Conservation (phyloP, 2,113 vertebrate species). For the Hippocampus barbouri region DNA sequence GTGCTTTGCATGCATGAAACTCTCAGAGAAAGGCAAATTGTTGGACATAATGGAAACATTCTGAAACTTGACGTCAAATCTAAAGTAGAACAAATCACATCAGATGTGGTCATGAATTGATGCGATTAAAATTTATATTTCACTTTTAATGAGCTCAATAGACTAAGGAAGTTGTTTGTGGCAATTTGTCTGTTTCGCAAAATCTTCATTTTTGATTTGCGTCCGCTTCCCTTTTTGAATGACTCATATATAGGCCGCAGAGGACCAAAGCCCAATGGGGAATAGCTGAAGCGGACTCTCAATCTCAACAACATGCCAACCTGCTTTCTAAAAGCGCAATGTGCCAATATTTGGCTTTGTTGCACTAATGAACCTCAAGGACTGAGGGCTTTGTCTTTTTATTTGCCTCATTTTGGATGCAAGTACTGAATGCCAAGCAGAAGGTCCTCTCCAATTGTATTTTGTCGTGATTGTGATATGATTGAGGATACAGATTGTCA, state of each 20-base stretch:
- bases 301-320: slow-evolving; percentile 32
- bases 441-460: slow-evolving; percentile 24
- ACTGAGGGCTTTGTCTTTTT: slow-evolving; percentile 51
- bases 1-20: slow-evolving; percentile 22
- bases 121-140: neutral
- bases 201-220: slow-evolving; percentile 65
- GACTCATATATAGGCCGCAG: slow-evolving; percentile 55
- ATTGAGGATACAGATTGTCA: slow-evolving; percentile 25
- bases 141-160: slow-evolving; percentile 2
- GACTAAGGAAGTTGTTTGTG: slow-evolving; percentile 59
- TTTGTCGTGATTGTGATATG: slow-evolving; percentile 30
- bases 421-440: slow-evolving; percentile 20
- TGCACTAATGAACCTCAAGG: slow-evolving; percentile 31
- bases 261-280: slow-evolving; percentile 57
- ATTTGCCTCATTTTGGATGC: slow-evolving; percentile 45
- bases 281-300: slow-evolving; percentile 41
- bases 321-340: slow-evolving; percentile 30
- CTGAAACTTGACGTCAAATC: slow-evolving; percentile 9
- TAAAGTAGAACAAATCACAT: slow-evolving; percentile 11
- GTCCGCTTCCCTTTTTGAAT: slow-evolving; percentile 56
- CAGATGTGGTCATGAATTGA: slow-evolving; percentile 6
- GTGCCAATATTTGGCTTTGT: slow-evolving; percentile 46
- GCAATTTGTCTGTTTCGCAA: slow-evolving; percentile 48
- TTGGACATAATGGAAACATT: slow-evolving; percentile 14
- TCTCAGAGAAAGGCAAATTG: slow-evolving; percentile 4